Evolutionary conservation across 2,797 vertebrate genomes (phyloP), one percentile per base, ranked within the genome.

Genomic region (Lepidocolaptes lacrymiger): DNA sequence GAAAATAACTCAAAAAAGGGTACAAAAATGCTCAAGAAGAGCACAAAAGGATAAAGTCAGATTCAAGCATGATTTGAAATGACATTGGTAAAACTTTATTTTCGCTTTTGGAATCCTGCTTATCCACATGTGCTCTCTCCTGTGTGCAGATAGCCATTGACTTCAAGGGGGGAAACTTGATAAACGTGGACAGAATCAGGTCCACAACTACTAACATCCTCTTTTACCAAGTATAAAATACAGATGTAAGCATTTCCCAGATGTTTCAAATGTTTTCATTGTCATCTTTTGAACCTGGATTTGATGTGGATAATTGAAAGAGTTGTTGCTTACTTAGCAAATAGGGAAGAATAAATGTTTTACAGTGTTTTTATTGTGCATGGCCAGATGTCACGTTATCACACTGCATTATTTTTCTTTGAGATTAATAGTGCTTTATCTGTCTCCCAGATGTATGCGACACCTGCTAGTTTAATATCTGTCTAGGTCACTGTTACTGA

Each of bases 371-470:
- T 96, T 91, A 63, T 55, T 93, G 83, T 94, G 56, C 20, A 5
- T 17, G 64, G 76, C 89, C 96, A 95, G 96, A 93, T 95, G 95
- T 95, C 89, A 82, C 12, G 5, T 68, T 90, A 93, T 74, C 67
- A 67, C 0, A 1, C 59, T 78, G 83, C 36, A 58, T 93, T 96
- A 74, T 96, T 93, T 93, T 94, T 82, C 79, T 89, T 91, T 39
- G 83, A 91, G 95, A 97, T 95, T 96, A 95, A 58, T 71, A 61
- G 64, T 90, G 67, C 88, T 96, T 95, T 95, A 74, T 95, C 91
- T 92, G 88, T 90, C 72, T 94, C 87, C 56, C 93, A 95, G 85
- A 91, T 95, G 71, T 23, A 58, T 82, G 49, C 1, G 79, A 88
- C 91, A 94, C 93, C 85, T 90, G 92, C 63, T 84, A 76, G 48